Base-by-base conservation (phyloP, 2,113 vertebrate species). In the Nestor notabilis region DNA sequence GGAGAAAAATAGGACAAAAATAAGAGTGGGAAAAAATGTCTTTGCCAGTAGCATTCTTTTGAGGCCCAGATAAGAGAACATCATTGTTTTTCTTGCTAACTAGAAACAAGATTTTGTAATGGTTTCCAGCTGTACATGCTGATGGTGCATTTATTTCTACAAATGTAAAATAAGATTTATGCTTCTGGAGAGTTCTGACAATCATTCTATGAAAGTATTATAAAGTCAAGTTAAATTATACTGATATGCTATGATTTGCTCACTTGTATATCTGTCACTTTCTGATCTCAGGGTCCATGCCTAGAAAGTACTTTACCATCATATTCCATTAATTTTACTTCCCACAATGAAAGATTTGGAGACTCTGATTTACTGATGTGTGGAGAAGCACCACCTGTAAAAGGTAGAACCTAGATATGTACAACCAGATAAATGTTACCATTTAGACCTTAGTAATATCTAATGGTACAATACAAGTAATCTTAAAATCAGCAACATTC, bases 341-440 rank as follows among this genome's bases (percentile, higher is more conserved):
- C 80, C 63, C 69, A 27, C 77, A 98, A 94, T 94, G 96, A 97
- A 95, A 96, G 53, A 91, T 61, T 58, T 83, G 81, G 68, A 93
- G 94, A 93, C 52, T 95, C 55, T 20, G 52, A 50, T 89, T 91
- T 82, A 66, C 74, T 93, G 65, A 95, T 52, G 53, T 89, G 97
- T 83, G 96, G 76, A 18, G 88, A 96, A 63, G 96, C 95, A 87
- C 79, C 83, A 72, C 74, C 77, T 66, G 92, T 81, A 71, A 97
- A 97, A 98, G 98, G 99, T 97, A 92, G 83, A 90, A 46, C 43
- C n/a, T 65, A n/a, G 41, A 58, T 60, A n/a, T 5, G 1, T 37
- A 35, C 37, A 50, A 58, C 47, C 8, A 13, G 46, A 64, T 37
- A 50, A 50, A 4, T 39, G 20, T 43, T 52, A 23, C 12, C 11